Evolutionary conservation across 2,888 invertebrate genomes (phyloP), one percentile per base, ranked within the genome.

Genomic region (Aspidapion aeneum): DNA sequence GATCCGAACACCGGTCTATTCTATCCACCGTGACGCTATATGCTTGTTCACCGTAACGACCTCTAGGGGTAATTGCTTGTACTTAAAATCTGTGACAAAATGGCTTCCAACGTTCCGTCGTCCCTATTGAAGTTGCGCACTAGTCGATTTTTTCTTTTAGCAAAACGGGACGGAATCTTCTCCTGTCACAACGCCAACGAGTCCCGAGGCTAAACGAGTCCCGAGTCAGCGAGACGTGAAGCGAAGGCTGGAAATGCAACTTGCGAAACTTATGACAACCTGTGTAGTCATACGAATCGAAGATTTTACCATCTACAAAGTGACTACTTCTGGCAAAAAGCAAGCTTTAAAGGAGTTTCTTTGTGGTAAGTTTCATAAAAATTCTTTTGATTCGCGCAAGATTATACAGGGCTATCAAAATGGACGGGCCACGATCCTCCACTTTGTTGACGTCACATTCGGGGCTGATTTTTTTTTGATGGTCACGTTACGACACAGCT

Each of bases 261-360:
- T 94, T 50, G 87, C 90, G 20, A 94, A 92, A 77, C 80, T 98
- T 66, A 94, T 98, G 93, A 95, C 96, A 21, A 91, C 94, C 12
- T 96, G 96, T 78, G 87, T 94, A 49, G 88, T 98, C 35, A 83
- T 98, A 65, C 86, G 95, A 76, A 88, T 98, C 72, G 93, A 94
- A 74, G 96, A 98, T 79, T 93, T 98, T 74, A 91, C 91, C 7
- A 85, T 98, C 58, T 93, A 92, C 79, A 87, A 90, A 77, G 93
- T 94, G 20, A 89, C 91, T 1, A 91, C 92, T 1, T 85, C 87
- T 16, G 87, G 89, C 58, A 87, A 88, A 72, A 90, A 90, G 69
- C 86, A 88, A 70, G 81, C 85, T 66, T 87, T 90, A 18, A 94
- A 94, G 82, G 94, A 94, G 80, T 91, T 94, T 74, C 82, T 90